Percentiles rank a stretch among this genome's conserved stretches.
These are phyloP conservation scores for Tanytarsus gracilentus DNA, from an alignment of 2,888 invertebrate genomes.

Conservation along the genomic window DNA sequence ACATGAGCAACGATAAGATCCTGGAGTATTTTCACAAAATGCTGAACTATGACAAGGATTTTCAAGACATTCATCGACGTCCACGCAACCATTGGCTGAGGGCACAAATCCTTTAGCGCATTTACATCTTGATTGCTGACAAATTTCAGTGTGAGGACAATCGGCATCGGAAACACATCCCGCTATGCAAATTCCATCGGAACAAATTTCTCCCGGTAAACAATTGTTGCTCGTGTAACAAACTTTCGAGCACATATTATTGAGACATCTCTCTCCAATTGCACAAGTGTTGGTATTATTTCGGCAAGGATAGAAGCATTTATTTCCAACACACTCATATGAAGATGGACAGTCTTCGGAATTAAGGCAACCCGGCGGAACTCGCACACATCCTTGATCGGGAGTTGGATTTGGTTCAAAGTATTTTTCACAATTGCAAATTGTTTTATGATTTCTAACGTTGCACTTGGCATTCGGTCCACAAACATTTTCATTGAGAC, in stretches of 20 bases:
- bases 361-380: conserved; percentile 59
- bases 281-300: conserved; percentile 65
- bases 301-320: conserved; percentile 67
- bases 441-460: conserved; percentile 61
- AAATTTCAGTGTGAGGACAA: conserved; percentile 70
- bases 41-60: conserved; percentile 72
- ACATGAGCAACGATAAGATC: conserved; percentile 72
- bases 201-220: conserved; percentile 79
- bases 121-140: conserved; percentile 62
- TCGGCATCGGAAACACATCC: conserved; percentile 77
- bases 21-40: conserved; percentile 67
- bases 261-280: conserved; percentile 72
- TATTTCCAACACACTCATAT: conserved; percentile 66
- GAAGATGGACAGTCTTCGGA: conserved; percentile 65
- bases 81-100: conserved; percentile 64
- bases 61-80: conserved; percentile 74
- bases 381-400: conserved; percentile 79
- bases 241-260: conserved; percentile 70
- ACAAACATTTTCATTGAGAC: conserved; percentile 63
- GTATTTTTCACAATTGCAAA: conserved; percentile 73
- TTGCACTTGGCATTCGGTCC: conserved; percentile 78
- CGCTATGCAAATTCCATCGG: conserved; percentile 68
- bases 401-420: conserved; percentile 82
- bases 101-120: conserved; percentile 68
- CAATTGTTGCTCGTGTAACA: conserved; percentile 87